Evolutionary conservation across 2,113 vertebrate genomes (phyloP).

Genomic region (Aramus guarauna): DNA sequence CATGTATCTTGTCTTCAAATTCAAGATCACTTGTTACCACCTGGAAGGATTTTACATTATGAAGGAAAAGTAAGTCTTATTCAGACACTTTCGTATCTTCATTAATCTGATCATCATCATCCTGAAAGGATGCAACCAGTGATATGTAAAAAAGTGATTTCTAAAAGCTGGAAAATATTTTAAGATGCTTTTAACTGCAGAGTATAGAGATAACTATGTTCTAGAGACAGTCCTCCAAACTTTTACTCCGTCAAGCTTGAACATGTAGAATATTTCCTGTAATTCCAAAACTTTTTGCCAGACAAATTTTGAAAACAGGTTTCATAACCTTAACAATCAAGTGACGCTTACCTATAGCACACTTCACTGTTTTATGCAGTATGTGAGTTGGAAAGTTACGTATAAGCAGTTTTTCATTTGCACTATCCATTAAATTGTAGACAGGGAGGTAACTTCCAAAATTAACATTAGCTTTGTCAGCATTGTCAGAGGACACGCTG

Average conservation of each 20-base stretch:
- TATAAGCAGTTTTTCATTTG: slow-evolving; percentile 6
- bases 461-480: slow-evolving; percentile 13
- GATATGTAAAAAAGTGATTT: not conserved
- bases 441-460: not conserved
- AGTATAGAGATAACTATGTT: not conserved
- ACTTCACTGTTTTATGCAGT: not conserved
- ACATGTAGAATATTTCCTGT: not conserved
- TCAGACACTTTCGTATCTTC: not conserved
- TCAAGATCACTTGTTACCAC: not conserved
- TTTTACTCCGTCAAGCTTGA: not conserved
- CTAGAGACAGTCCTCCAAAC: not conserved
- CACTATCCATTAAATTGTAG: not conserved
- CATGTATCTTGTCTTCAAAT: not conserved
- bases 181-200: not conserved
- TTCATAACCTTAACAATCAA: not conserved
- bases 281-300: not conserved
- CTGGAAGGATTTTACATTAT: not conserved
- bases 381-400: not conserved
- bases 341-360: not conserved
- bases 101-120: not conserved
- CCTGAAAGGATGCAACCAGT: not conserved
- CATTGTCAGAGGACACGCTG: not conserved
- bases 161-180: not conserved
- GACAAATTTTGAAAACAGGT: not conserved
- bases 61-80: not conserved